Conservation (phyloP, 2,888 invertebrate genomes). For the Microctonus brassicae region DNA sequence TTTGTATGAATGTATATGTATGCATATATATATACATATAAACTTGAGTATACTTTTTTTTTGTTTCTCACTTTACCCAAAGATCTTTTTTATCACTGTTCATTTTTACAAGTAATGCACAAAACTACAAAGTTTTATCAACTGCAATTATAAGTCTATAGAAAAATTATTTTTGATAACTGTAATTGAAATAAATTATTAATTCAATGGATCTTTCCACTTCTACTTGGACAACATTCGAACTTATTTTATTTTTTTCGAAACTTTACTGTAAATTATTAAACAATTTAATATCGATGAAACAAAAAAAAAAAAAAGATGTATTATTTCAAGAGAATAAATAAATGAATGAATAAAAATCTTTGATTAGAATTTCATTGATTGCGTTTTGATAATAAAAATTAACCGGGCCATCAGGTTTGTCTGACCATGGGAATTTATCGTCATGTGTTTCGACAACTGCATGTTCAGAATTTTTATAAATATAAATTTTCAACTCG, state of each 20-base stretch:
- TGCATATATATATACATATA: no score
- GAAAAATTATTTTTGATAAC: background rate
- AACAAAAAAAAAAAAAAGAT: background rate
- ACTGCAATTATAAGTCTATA: slow-evolving; percentile 14
- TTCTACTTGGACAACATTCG: background rate
- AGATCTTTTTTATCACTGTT: background rate
- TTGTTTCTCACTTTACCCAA: background rate
- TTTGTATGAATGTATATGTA: no score
- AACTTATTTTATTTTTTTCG: background rate
- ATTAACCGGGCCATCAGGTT: no score
- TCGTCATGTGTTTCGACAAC: slow-evolving; percentile 59
- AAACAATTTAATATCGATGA: slow-evolving; percentile 26
- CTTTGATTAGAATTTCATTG: background rate
- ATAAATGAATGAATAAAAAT: background rate
- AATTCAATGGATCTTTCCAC: background rate
- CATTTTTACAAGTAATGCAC: no score
- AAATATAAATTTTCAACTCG: background rate
- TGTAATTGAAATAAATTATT: slow-evolving; percentile 4
- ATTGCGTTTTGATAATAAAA: no score
- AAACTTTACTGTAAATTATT: no score
- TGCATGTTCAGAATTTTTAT: background rate
- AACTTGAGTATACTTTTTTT: background rate
- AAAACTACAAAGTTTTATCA: background rate
- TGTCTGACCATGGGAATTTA: slow-evolving; percentile 62
- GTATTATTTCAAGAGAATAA: background rate